A percentile compares a stretch with the other conserved stretches of the same genome.
These are phyloP conservation scores for Mythimna impura DNA, from an alignment of 2,888 invertebrate species.

Conservation along the genomic window DNA sequence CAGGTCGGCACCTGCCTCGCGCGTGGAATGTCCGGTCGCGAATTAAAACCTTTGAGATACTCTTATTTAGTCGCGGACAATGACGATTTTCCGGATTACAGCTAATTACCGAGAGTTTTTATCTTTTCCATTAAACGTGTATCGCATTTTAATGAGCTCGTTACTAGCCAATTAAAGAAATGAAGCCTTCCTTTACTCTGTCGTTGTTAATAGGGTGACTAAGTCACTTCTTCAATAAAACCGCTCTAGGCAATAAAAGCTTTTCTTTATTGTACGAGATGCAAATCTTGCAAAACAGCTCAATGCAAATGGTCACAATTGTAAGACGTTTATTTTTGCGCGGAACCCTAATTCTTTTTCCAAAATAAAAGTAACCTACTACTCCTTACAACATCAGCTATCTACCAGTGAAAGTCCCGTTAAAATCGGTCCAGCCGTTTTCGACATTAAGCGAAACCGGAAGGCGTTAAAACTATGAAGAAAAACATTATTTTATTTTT, in stretches of 20 bases:
- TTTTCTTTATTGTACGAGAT: conserved; percentile 8
- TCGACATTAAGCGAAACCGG: no score
- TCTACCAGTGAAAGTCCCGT: no score
- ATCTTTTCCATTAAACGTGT: conserved; percentile 55
- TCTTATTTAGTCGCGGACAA: conserved; percentile 66
- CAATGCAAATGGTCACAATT: no score
- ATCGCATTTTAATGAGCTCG: conserved; percentile 60
- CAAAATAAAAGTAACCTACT: no score
- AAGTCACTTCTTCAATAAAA: conserved; percentile 38
- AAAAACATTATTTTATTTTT: no score
- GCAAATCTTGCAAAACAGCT: background rate
- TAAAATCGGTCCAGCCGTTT: no score
- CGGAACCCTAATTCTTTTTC: no score
- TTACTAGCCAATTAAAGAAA: conserved; percentile 55
- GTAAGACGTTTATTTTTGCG: no score
- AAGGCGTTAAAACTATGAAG: no score
- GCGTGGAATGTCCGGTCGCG: conserved; percentile 81
- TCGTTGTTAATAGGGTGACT: conserved; percentile 39
- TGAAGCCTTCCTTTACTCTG: conserved; percentile 47
- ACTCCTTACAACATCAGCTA: no score
- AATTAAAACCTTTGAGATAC: conserved; percentile 74
- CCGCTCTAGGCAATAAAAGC: background rate
- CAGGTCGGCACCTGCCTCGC: conserved; percentile 86
- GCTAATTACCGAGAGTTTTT: conserved; percentile 65
- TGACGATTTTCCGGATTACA: conserved; percentile 73